Percentiles rank a stretch among this genome's conserved stretches.
Evolutionary conservation across 2,797 vertebrate genomes (phyloP).

Genomic region (Sylvia borin): DNA sequence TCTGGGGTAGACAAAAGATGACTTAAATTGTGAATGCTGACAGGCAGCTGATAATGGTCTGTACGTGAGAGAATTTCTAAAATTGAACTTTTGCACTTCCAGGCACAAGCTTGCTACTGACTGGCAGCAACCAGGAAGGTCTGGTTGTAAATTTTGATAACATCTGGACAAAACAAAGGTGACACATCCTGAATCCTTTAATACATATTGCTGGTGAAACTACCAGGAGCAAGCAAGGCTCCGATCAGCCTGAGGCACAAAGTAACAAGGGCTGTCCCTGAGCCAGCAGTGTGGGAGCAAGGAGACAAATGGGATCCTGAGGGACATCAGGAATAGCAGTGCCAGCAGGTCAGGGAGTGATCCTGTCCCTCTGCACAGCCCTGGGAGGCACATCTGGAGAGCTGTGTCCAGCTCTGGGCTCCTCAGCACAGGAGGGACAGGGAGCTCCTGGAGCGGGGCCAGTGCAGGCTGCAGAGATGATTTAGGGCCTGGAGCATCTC

Average conservation of each 20-base stretch:
- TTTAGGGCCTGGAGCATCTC: not conserved
- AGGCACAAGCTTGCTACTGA: not conserved
- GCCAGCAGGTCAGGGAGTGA: not conserved
- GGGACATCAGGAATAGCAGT: rapidly evolving
- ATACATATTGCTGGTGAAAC: not conserved
- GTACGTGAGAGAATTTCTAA: not conserved
- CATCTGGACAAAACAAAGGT: not conserved
- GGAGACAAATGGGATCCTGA: not conserved
- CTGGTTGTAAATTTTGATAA: not conserved
- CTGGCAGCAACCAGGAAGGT: not conserved
- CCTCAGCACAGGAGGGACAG: not conserved
- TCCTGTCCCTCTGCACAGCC: not conserved
- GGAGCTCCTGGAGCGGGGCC: not conserved
- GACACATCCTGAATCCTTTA: not conserved
- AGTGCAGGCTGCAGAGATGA: not conserved
- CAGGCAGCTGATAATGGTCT: not conserved
- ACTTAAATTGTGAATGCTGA: not conserved
- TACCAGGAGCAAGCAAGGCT: not conserved
- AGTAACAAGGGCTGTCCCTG: not conserved
- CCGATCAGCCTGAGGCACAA: not conserved
- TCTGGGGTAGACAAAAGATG: not conserved
- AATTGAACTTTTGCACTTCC: not conserved
- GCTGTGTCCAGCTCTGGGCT: not conserved
- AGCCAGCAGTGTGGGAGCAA: not conserved
- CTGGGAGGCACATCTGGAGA: not conserved